phyloP scores from a whole-genome alignment of 2,888 invertebrate species.

The Catocala nupta region DNA sequence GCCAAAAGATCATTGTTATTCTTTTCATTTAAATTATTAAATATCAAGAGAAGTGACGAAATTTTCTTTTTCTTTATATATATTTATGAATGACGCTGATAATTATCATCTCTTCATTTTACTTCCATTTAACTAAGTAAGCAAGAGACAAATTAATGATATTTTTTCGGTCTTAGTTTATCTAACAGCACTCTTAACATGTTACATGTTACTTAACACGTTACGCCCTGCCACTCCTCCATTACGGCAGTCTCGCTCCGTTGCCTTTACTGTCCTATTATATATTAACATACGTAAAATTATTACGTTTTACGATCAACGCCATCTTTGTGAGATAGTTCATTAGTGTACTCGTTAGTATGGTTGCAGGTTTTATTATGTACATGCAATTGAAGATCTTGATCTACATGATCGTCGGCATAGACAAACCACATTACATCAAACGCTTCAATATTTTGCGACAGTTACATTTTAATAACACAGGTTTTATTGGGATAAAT shows the following conservation, averaged over 20 bases:
- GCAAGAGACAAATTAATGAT: conserved; percentile 34
- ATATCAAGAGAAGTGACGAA: no score
- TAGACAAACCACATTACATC: background rate
- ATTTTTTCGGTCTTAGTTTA: conserved; percentile 45
- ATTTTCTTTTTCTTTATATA: background rate
- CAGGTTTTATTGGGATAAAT: no score
- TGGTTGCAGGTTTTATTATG: conserved; percentile 18
- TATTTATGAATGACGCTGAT: background rate
- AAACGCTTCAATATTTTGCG: background rate
- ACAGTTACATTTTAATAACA: no score
- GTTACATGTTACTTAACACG: no score
- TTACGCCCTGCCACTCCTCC: conserved; percentile 74
- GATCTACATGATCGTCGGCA: background rate
- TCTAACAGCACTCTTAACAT: conserved; percentile 61
- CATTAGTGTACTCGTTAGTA: conserved; percentile 42
- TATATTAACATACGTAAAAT: conserved; percentile 66
- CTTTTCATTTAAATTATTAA: no score
- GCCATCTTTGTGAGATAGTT: conserved; percentile 46
- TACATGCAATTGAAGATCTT: conserved; percentile 3
- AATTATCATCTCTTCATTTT: background rate
- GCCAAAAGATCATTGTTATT: no score
- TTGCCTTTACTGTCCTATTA: conserved; percentile 80
- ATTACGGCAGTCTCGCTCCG: conserved; percentile 76
- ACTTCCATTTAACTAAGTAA: conserved; percentile 3
- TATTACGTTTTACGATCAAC: conserved; percentile 51